Conservation (phyloP, 2,113 vertebrate species). For the Bos javanicus region DNA sequence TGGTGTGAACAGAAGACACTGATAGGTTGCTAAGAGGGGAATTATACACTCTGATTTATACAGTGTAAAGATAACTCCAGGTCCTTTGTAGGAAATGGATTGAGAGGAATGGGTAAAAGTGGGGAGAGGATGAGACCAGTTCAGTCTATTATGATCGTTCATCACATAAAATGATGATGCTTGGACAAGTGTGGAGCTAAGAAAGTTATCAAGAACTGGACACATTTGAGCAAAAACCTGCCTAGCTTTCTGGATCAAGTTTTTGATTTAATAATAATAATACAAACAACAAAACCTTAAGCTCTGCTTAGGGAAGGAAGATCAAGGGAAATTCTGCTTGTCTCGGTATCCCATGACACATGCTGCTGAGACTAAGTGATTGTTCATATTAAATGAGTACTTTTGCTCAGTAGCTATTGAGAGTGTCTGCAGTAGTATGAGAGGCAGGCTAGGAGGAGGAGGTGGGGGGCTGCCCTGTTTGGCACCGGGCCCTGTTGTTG, state of each 20-base stretch:
- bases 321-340: background rate
- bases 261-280: background rate
- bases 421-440: background rate
- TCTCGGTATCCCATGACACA: background rate
- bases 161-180: background rate
- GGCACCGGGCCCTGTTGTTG: background rate
- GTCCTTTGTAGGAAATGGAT: background rate
- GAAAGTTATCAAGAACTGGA: background rate
- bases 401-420: background rate
- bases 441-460: too few relatives aligned
- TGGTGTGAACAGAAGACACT: background rate
- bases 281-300: background rate
- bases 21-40: background rate
- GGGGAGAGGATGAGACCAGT: background rate
- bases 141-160: background rate
- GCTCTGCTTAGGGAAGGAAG: background rate
- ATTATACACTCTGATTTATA: background rate
- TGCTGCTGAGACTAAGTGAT: background rate
- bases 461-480: background rate
- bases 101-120: background rate
- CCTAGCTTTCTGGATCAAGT: background rate
- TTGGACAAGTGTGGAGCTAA: background rate
- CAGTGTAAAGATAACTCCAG: background rate
- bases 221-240: background rate
- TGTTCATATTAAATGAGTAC: background rate